phyloP scores from a whole-genome alignment of 2,797 vertebrate species.

The Enteromius unitaeniatus region DNA sequence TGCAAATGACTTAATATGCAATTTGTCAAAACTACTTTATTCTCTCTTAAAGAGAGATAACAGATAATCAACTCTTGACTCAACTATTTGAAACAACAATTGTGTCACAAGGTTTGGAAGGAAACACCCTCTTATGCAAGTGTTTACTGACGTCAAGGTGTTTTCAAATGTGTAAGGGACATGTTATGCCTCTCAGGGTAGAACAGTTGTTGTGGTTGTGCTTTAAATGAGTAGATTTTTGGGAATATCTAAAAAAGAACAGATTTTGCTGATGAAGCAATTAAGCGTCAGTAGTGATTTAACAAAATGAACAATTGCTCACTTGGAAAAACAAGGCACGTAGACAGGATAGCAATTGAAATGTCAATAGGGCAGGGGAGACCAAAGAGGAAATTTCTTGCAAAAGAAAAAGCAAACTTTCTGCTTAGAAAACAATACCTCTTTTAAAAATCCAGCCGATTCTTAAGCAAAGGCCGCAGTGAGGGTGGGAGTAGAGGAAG shows the following conservation, averaged over 20 bases:
- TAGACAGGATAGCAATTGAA: constrained; percentile 46
- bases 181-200: not conserved
- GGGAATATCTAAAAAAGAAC: not conserved
- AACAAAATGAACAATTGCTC: not conserved
- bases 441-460: constrained; percentile 50
- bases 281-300: not conserved
- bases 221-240: not conserved
- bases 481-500: constrained; percentile 72
- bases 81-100: constrained; percentile 22
- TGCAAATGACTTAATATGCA: constrained; percentile 9
- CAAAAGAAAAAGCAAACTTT: constrained; percentile 49
- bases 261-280: not conserved
- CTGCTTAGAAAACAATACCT: constrained; percentile 70
- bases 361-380: constrained; percentile 43
- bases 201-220: not conserved
- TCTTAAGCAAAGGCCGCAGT: constrained; percentile 65
- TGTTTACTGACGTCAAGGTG: not conserved
- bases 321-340: not conserved
- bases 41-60: not conserved
- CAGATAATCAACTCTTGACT: not conserved
- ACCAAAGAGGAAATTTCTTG: constrained; percentile 53
- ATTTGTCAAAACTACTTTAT: not conserved
- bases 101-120: constrained; percentile 8
- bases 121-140: constrained; percentile 37
- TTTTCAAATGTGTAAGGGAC: not conserved